phyloP scores from a whole-genome alignment of 2,797 vertebrate species.

The Enteromius thamalakanensis region DNA sequence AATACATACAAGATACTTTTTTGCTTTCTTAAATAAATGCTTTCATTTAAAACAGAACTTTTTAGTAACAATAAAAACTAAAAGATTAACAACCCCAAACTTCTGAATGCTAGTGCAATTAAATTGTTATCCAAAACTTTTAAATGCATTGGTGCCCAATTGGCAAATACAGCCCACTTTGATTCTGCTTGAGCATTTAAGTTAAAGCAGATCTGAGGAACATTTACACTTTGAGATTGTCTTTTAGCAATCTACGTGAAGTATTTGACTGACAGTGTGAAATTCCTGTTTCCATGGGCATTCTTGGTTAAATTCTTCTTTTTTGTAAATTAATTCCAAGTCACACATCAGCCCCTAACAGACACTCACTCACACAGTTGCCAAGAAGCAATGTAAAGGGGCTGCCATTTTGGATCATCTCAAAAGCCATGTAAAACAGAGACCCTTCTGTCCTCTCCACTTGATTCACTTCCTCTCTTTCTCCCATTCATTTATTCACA shows the following conservation, averaged over 20 bases:
- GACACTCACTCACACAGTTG: constrained; percentile 62
- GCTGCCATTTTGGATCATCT: constrained; percentile 72
- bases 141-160: not conserved
- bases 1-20: not conserved
- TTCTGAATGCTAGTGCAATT: not conserved
- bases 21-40: not conserved
- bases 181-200: not conserved
- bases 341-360: constrained; percentile 31
- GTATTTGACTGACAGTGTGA: constrained; percentile 38
- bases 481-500: constrained; percentile 48
- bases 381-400: constrained; percentile 79
- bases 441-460: constrained; percentile 50
- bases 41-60: not conserved
- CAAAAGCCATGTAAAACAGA: constrained; percentile 57
- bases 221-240: too few species aligned
- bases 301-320: constrained; percentile 29
- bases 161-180: not conserved
- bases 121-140: too few species aligned
- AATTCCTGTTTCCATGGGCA: constrained; percentile 27
- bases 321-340: constrained; percentile 40
- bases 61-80: not conserved
- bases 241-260: not conserved
- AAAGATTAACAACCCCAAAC: not conserved
- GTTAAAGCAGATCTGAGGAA: not conserved
- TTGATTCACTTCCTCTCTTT: constrained; percentile 49